A percentile compares a stretch with the other conserved stretches of the same genome.
Conservation (phyloP, 2,888 invertebrate genomes). For the Blera fallax region DNA sequence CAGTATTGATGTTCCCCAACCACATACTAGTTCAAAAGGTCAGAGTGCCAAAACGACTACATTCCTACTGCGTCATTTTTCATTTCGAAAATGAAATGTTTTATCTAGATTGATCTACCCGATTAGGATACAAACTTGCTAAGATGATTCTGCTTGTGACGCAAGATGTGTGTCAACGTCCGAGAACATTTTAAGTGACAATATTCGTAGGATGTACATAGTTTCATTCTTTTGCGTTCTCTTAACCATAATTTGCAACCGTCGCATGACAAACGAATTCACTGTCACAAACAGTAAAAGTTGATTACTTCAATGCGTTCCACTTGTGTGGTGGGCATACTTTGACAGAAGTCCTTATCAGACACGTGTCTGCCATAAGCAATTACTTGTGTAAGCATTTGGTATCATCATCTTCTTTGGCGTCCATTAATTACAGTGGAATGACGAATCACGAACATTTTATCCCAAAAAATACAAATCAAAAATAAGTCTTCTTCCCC, state of each 20-base stretch:
- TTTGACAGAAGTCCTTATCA: neutral
- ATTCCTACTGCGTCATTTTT: neutral
- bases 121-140: neutral
- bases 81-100: neutral
- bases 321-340: neutral
- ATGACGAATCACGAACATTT: constrained; percentile 4
- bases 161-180: neutral
- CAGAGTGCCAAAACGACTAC: neutral
- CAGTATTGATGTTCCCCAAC: too few relatives aligned
- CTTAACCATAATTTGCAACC: neutral
- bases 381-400: neutral
- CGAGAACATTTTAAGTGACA: neutral
- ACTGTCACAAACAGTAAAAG: constrained; percentile 2
- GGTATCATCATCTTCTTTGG: neutral
- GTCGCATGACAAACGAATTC: constrained; percentile 3
- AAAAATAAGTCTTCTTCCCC: neutral
- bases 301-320: constrained; percentile 4
- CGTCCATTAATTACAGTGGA: constrained; percentile 31
- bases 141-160: neutral
- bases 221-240: neutral
- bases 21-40: neutral
- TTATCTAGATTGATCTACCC: neutral
- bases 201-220: neutral
- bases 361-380: constrained; percentile 21
- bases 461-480: neutral